A percentile compares a stretch with the other conserved stretches of the same genome.
These are phyloP conservation scores for Macrostomum lignano DNA, from an alignment of 1,140 invertebrate genomes.

Conservation along the genomic window DNA sequence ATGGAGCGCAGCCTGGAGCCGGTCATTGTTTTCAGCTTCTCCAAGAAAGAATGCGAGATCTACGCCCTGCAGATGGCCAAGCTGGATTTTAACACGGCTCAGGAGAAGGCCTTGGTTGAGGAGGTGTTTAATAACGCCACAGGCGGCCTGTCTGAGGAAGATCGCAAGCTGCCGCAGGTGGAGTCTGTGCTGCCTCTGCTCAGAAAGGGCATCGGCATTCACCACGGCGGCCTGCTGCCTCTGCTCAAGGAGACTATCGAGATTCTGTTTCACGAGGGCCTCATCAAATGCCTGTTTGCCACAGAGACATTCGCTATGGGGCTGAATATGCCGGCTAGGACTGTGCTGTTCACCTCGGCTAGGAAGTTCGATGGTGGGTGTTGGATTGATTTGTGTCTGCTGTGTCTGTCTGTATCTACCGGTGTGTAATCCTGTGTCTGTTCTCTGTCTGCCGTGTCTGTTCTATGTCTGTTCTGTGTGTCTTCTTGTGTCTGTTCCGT, in stretches of 20 bases:
- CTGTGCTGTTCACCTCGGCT: conserved; percentile 73
- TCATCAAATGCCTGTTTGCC: conserved; percentile 68
- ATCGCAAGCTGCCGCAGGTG: conserved; percentile 67
- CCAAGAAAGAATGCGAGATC: conserved; percentile 85
- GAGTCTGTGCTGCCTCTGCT: conserved; percentile 71
- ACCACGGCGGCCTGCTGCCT: conserved; percentile 68
- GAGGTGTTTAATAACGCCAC: conserved; percentile 95
- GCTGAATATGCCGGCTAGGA: conserved; percentile 93
- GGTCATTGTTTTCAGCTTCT: conserved; percentile 94
- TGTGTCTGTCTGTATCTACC: no score
- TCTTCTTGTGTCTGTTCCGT: no score
- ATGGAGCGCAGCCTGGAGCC: conserved; percentile 42
- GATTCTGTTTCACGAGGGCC: conserved; percentile 81
- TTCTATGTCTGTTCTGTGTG: no score
- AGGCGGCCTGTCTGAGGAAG: conserved; percentile 71
- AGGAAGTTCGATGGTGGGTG: conserved; percentile 82
- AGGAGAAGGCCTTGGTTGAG: conserved; percentile 64
- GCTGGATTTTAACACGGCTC: conserved; percentile 47
- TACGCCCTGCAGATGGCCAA: conserved; percentile 87
- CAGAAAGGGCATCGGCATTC: conserved; percentile 79
- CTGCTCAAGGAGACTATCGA: conserved; percentile 96
- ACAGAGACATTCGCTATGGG: conserved; percentile 99
- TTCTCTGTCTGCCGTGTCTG: no score
- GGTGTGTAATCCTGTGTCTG: no score
- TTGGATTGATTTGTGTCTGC: no score